Evolutionary conservation across 1,140 invertebrate species (phyloP).

Genomic region (Pissodes strobi): DNA sequence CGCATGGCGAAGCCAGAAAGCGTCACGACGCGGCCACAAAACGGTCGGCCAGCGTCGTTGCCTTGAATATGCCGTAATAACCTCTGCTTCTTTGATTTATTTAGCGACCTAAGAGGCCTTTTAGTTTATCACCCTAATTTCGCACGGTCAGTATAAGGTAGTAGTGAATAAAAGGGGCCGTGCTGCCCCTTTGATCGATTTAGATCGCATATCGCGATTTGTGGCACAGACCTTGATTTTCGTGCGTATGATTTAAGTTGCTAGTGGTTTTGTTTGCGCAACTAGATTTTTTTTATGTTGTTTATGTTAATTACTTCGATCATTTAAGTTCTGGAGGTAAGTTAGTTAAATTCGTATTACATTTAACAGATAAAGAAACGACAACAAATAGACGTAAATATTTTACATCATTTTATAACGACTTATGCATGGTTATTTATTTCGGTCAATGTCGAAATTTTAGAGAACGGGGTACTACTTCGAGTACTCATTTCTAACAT

Average conservation of each 20-base stretch:
- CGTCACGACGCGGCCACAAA: constrained; percentile 13
- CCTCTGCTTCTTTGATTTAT: constrained; percentile 14
- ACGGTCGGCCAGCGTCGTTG: constrained; percentile 14
- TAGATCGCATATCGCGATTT: constrained; percentile 1
- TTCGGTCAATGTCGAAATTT: no score
- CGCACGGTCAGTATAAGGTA: background rate
- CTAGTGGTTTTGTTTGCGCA: constrained; percentile 3
- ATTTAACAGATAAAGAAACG: no score
- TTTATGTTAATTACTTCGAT: background rate
- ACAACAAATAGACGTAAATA: no score
- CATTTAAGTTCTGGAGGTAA: background rate
- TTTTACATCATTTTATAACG: no score
- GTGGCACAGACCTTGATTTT: constrained; percentile 11
- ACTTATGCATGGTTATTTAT: no score
- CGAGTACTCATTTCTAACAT: no score
- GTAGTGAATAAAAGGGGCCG: background rate
- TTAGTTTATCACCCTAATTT: constrained; percentile 21
- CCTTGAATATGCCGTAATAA: constrained; percentile 9
- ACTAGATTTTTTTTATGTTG: constrained; percentile 11
- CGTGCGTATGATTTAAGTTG: background rate
- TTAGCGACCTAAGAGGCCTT: constrained; percentile 1
- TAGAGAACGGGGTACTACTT: no score
- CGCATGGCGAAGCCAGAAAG: constrained; percentile 22
- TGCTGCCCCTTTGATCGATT: background rate
- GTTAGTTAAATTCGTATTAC: no score